Conservation (phyloP, 1,140 invertebrate genomes). For the Drosophila virilis region DNA sequence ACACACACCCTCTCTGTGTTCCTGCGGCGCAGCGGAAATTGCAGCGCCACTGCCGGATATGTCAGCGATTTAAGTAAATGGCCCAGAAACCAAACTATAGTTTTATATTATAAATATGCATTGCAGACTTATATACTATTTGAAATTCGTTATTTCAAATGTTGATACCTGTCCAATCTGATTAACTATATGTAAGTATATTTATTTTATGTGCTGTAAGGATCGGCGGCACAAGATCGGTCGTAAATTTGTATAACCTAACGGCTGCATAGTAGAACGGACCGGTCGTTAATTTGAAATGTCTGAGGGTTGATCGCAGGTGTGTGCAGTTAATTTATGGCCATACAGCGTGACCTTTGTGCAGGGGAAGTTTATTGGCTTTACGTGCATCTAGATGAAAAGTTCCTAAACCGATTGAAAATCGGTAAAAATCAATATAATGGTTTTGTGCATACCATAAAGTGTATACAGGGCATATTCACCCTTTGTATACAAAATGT, state of each 20-base stretch:
- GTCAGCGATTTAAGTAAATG: slow-evolving; percentile 70
- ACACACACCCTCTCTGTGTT: not conserved
- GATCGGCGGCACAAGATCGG: not conserved
- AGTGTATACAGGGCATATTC: too few species aligned
- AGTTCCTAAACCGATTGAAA: too few species aligned
- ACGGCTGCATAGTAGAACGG: not conserved
- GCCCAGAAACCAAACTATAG: slow-evolving; percentile 24
- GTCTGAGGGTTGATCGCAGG: slow-evolving; percentile 3
- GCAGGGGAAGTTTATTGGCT: not conserved
- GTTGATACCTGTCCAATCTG: not conserved
- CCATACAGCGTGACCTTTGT: not conserved
- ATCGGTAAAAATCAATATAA: too few species aligned
- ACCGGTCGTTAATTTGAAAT: slow-evolving; percentile 1
- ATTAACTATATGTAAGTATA: not conserved
- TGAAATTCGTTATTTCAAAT: not conserved
- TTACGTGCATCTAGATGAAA: not conserved
- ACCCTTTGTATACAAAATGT: too few species aligned
- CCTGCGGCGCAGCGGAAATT: slow-evolving; percentile 59
- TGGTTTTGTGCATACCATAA: too few species aligned
- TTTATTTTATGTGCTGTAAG: too few species aligned
- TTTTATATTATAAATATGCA: slow-evolving; percentile 6
- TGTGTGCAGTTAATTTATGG: not conserved
- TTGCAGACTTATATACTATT: slow-evolving; percentile 15
- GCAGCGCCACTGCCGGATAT: slow-evolving; percentile 67
- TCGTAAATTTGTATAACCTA: not conserved